Conservation (phyloP, 64 coral and sea anemone species). For the Stylophora pistillata region DNA sequence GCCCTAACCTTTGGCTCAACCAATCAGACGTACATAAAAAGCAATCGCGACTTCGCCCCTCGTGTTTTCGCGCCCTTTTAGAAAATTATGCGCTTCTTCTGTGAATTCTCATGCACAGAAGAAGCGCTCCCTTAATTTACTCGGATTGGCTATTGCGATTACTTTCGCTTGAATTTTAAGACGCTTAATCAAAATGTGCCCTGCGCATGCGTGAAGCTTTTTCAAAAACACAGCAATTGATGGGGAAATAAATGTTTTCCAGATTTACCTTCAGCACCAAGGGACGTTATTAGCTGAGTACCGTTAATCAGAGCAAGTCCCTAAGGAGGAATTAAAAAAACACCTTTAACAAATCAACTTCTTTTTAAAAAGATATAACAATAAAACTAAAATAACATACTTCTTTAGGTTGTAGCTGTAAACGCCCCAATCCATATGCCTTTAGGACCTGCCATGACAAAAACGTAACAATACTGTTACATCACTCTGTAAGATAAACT, state of each 20-base stretch:
- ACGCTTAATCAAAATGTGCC: too few relatives aligned
- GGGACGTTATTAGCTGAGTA: constrained; percentile 91
- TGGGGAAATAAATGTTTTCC: background rate
- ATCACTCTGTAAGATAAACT: too few relatives aligned
- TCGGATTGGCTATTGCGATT: too few relatives aligned
- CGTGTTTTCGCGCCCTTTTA: too few relatives aligned
- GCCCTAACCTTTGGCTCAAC: too few relatives aligned
- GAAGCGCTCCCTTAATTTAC: too few relatives aligned
- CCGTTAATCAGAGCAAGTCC: constrained; percentile 96
- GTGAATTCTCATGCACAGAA: too few relatives aligned
- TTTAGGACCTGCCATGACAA: constrained; percentile 70
- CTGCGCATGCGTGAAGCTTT: background rate
- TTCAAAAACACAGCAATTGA: background rate
- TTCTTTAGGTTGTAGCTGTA: constrained; percentile 84
- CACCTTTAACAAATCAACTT: background rate
- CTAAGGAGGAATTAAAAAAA: constrained; percentile 19
- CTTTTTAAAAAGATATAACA: background rate
- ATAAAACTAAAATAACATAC: constrained; percentile 14
- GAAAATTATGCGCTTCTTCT: too few relatives aligned
- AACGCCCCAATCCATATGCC: constrained; percentile 62
- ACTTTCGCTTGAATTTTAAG: too few relatives aligned
- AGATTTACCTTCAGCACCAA: constrained; percentile 87
- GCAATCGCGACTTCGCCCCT: too few relatives aligned
- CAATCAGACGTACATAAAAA: too few relatives aligned
- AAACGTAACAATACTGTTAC: too few relatives aligned